These are phyloP conservation scores for Heterotilapia buettikoferi DNA, from an alignment of 2,113 vertebrate genomes.

Conservation along the genomic window DNA sequence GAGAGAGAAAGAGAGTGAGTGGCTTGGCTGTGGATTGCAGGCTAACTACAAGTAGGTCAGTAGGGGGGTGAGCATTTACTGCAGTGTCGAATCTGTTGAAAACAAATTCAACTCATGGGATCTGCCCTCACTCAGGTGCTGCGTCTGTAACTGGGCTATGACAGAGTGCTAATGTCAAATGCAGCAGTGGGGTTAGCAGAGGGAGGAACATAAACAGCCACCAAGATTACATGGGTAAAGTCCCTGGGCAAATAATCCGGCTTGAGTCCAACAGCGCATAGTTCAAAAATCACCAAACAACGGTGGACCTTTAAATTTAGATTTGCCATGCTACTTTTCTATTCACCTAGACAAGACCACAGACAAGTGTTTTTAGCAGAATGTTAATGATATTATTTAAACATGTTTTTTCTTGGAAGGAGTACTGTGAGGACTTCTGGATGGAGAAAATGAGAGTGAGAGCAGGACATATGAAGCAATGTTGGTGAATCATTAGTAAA, in stretches of 20 bases:
- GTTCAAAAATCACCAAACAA: not conserved
- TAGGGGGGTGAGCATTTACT: not conserved
- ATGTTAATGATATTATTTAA: not conserved
- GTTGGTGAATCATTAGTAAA: not conserved
- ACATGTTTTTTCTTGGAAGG: not conserved
- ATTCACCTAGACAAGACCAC: not conserved
- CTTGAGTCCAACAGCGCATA: not conserved
- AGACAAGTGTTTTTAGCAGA: not conserved
- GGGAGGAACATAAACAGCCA: not conserved
- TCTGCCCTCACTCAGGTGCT: not conserved
- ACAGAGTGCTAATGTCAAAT: not conserved
- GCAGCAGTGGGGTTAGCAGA: not conserved
- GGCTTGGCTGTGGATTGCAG: not conserved
- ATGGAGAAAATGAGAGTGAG: not conserved
- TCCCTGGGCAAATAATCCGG: not conserved
- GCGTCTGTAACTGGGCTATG: not conserved
- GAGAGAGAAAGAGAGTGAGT: not conserved
- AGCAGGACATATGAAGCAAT: not conserved
- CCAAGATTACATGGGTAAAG: not conserved
- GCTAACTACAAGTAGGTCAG: not conserved
- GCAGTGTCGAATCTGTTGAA: not conserved
- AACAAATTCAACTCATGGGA: not conserved
- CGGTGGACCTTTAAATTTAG: not conserved
- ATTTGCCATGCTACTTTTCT: not conserved
- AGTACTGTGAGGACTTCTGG: not conserved